Evolutionary conservation across 2,888 invertebrate species (phyloP).

Genomic region (Bombyx huttoni): DNA sequence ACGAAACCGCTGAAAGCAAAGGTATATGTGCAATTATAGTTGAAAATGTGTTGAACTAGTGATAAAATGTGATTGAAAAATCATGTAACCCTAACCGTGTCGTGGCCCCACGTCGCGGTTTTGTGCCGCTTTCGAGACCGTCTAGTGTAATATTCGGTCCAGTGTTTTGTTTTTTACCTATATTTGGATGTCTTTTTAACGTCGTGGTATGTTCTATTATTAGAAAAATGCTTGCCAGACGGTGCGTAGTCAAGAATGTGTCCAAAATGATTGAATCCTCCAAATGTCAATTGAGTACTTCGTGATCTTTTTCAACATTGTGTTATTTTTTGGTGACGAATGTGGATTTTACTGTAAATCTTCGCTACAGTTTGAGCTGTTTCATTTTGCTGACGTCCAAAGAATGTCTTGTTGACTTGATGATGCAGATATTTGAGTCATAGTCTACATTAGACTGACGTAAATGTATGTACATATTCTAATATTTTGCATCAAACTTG

Average conservation of each 20-base stretch:
- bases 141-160: slow-evolving; percentile 49
- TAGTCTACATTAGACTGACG: slow-evolving; percentile 19
- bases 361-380: slow-evolving; percentile 9
- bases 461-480: slow-evolving; percentile 1
- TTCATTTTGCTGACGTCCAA: slow-evolving; percentile 19
- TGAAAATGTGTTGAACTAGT: slow-evolving; percentile 57
- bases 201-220: slow-evolving; percentile 67
- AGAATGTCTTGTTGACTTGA: slow-evolving; percentile 17
- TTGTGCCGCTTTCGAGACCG: slow-evolving; percentile 62
- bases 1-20: slow-evolving; percentile 69
- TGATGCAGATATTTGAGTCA: slow-evolving; percentile 23
- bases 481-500: slow-evolving; percentile 9
- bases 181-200: slow-evolving; percentile 62
- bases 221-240: slow-evolving; percentile 58
- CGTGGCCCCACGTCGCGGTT: slow-evolving; percentile 69
- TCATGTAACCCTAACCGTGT: slow-evolving; percentile 68
- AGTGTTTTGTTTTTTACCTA: slow-evolving; percentile 66
- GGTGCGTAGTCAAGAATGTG: slow-evolving; percentile 40
- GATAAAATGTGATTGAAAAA: slow-evolving; percentile 59
- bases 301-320: slow-evolving; percentile 18
- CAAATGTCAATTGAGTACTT: slow-evolving; percentile 25
- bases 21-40: slow-evolving; percentile 64
- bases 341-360: slow-evolving; percentile 14
- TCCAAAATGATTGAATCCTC: slow-evolving; percentile 29
- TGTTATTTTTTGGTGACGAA: slow-evolving; percentile 7